Evolutionary conservation across 1,140 invertebrate genomes (phyloP), one percentile per base, ranked within the genome.

Genomic region (Bombus soroeensis): DNA sequence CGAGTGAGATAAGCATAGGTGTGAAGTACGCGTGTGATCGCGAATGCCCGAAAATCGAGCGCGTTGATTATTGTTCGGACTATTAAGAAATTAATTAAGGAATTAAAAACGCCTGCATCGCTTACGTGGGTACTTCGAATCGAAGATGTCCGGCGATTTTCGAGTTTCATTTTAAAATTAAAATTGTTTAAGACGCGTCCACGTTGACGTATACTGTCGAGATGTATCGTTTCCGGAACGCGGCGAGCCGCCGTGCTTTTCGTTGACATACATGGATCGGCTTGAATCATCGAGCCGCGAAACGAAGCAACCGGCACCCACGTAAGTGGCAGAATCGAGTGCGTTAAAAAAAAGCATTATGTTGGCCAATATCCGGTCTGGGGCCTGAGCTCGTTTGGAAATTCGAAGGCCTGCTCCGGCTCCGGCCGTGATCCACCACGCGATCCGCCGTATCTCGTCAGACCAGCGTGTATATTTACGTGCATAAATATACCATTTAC

Each of bases 281-380:
- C 68, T 88, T 82, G 66, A 83, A 75, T 86, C 78, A 57, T 83
- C 41, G 25, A 18, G n/a, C 47, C 25, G 62, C 53, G 71, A 59
- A 86, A 85, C 62, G n/a, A 81, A 71, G 37, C 76, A 64, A 43
- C 22, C 43, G 4, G 53, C 88, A 64, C 83, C 78, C 79, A 86
- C 87, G 62, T 88, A 85, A 73, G 78, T 62, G 41, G 68, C 62
- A 59, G 79, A 88, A 88, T 75, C 43, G 79, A 57, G 75, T 76
- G 64, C 15, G 87, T 80, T 86, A 59, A 89, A 86, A 86, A 86
- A 81, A 88, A 68, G 81, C n/a, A 64, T n/a, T 37, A 82, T 32
- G 83, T 92, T 92, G 88, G 91, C 88, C 88, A 93, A 92, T 88
- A 92, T 93, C 92, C 92, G 92, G 91, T 81, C 70, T 75, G 77